Conservation (phyloP, 2,113 vertebrate genomes). For the Poecilia latipinna region DNA sequence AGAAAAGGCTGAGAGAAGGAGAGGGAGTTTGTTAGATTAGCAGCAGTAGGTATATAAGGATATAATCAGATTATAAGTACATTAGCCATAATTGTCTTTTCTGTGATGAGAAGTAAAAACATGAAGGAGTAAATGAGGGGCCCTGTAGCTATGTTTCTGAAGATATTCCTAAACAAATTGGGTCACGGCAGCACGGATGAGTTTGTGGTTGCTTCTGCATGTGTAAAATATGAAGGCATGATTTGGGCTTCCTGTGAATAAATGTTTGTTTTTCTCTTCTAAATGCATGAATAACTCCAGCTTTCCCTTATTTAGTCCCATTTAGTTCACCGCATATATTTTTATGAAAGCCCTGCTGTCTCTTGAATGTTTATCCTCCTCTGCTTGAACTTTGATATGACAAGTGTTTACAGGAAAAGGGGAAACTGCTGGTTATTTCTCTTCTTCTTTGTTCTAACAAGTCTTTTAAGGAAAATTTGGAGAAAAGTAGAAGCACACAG, state of each 20-base stretch:
- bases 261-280: slow-evolving; percentile 53
- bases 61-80: slow-evolving; percentile 60
- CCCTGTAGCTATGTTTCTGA: slow-evolving; percentile 13
- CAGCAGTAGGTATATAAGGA: slow-evolving; percentile 51
- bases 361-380: not conserved
- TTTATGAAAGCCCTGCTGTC: slow-evolving; percentile 16
- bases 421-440: slow-evolving; percentile 28
- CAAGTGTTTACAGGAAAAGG: slow-evolving; percentile 31
- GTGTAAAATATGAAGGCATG: slow-evolving; percentile 12
- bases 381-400: slow-evolving; percentile 23
- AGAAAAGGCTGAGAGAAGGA: slow-evolving; percentile 33
- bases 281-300: slow-evolving; percentile 50
- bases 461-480: slow-evolving; percentile 22
- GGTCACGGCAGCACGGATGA: slow-evolving; percentile 22
- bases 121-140: slow-evolving; percentile 33
- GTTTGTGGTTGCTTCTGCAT: slow-evolving; percentile 22
- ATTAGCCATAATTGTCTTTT: slow-evolving; percentile 60
- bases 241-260: slow-evolving; percentile 40
- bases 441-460: slow-evolving; percentile 18
- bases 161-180: slow-evolving; percentile 41
- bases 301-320: slow-evolving; percentile 51
- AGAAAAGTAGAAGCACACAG: slow-evolving; percentile 17
- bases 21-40: slow-evolving; percentile 49
- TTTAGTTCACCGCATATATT: slow-evolving; percentile 30
- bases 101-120: slow-evolving; percentile 49